Evolutionary conservation across 2,797 vertebrate species (phyloP), one percentile per base, ranked within the genome.

Genomic region (Myotis planiceps): DNA sequence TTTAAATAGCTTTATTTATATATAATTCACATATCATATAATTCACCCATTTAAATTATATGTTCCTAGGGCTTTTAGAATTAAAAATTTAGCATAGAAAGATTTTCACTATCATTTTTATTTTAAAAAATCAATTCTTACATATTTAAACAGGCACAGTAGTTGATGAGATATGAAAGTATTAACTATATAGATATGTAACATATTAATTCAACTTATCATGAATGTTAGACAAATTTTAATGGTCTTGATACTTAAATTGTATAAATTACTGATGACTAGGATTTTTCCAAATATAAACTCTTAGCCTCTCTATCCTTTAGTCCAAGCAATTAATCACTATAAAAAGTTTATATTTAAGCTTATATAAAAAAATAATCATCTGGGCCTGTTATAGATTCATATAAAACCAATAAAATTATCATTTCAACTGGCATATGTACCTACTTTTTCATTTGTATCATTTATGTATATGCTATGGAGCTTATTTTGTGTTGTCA

Each of bases 401-500:
- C 32, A 78, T 53, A 42, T 55, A 45, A 65, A 92, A 89, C 80
- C 27, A 84, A 60, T 66, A 81, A 85, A 95, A 65, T 80, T 66
- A 49, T 68, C 68, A 71, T 75, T 94, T 23, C 68, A 4, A 16
- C 55, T 53, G 74, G 42, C 88, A 92, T 25, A 65, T 8, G 10
- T 6, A 39, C 18, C 51, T 95, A 45, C 47, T 74, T 94, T 76
- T 92, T 84, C 75, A 60, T 86, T 74, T 95, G 32, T 82, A n/a
- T 69, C 42, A 84, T 58, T 88, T 66, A 71, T 39, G 5, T 65
- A 18, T 71, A 18, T 68, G 23, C 32, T 72, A 39, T 23, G 18
- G 7, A 42, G 42, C 78, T 93, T 49, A 76, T 83, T 86, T 90
- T 90, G 65, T 93, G 66, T 71, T 96, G 49, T 83, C 92, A 94